Base-by-base conservation (phyloP, 2,888 invertebrate genomes). In the Lasioglossum zephyrum region DNA sequence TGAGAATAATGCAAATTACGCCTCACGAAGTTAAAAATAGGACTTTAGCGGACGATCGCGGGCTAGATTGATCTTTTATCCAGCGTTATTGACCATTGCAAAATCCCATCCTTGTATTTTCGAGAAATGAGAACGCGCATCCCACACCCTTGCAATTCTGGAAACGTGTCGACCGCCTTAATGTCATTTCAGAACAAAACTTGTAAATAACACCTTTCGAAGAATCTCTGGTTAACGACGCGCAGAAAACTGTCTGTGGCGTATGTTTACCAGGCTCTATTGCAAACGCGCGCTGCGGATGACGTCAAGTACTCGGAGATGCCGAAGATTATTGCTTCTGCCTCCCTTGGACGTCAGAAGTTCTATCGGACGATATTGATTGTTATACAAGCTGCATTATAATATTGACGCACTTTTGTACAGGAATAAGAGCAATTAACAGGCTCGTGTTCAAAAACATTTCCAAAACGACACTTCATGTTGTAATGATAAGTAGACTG, bases 301-400 rank as follows among this genome's bases (percentile, higher is more conserved):
- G 70, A 84, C 83, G 82, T 81, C 74, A 81, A 76, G 73, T 49
- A 76, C 63, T 22, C 26, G 13, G 26, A 70, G 36, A 60, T 47
- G 47, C 8, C 31, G n/a, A 26, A 39, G 72, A 41, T 60, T 36
- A 22, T 47, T 22, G 22, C 0, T 2, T 63, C 4, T 57, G 73
- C 18, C 49, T 73, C 41, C 22, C 11, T 18, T 13, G 66, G n/a
- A 60, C 41, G 49, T 60, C 69, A 74, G 9, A 22, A 60, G 47
- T 60, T 44, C 41, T 39, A 66, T 44, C n/a, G 41, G 18, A 11
- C 6, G 60, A 49, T 36, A 69, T 77, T 77, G 73, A 73, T 77
- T 47, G 39, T 26, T 60, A 39, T 22, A n/a, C 22, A 47, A 11
- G 4, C 16, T 31, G 5, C 39, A n/a, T 39, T 70, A n/a, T 70